Base-by-base conservation (phyloP, 1,140 invertebrate genomes). In the Latrodectus geometricus region DNA sequence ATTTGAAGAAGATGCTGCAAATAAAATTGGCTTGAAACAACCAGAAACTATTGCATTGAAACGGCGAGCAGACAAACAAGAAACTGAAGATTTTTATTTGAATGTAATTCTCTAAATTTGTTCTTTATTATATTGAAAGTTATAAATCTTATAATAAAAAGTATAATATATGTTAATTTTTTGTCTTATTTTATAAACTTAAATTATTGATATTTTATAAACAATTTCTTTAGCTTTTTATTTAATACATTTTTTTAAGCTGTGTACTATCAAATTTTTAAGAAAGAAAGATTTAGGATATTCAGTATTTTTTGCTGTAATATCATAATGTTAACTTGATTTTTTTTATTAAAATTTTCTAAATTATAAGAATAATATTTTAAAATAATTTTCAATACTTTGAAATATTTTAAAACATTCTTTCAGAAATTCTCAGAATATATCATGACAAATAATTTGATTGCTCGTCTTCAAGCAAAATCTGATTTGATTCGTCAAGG, bases 341-440 rank as follows among this genome's bases (percentile, higher is more conserved):
- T 35, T 1, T 35, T 35, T 35, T 35, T 1, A 5, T 35, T 35
- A 35, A 1, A 35, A 35, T 35, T 35, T 5, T 35, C 35, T 35
- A 35, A 35, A 35, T 35, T 3, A 35, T 35, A 35, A 35, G 35
- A 35, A 35, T n/a, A n/a, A n/a, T 35, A 35, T 35, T 35, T 35
- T 35, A 35, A 1, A 35, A 3, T 35, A 35, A 35, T 5, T 35
- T 35, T 35, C 35, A 35, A 5, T 35, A 3, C 35, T 35, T 35
- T 35, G 35, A 35, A 35, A 35, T 35, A 5, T 35, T 35, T 35
- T 35, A 49, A 73, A 73, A 15, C n/a, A 90, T 76, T 88, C 88
- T 91, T 93, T 35, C 92, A 98, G 96, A 98, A 98, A 94, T 97
- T 98, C 91, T 93, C 95, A 17, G 95, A 97, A 91, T 98, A 98